Conservation (phyloP, 1,140 invertebrate genomes). For the Trichoplusia ni region DNA sequence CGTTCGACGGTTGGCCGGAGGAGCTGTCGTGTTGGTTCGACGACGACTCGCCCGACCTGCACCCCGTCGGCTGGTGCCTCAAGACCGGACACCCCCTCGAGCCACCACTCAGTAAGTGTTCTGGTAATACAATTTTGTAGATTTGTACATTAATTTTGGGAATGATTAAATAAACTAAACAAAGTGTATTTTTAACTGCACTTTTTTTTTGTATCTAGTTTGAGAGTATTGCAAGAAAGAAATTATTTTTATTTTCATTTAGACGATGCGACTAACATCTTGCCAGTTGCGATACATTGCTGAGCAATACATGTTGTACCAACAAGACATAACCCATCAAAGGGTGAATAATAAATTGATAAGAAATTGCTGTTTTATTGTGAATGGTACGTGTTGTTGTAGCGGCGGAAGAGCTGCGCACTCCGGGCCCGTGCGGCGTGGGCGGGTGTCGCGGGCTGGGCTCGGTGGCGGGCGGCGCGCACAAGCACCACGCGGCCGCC, state of each 20-base stretch:
- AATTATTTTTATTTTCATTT: no score
- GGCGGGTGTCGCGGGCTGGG: slow-evolving; percentile 91
- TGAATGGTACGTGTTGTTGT: neutral
- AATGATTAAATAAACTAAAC: no score
- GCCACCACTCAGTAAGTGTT: slow-evolving; percentile 89
- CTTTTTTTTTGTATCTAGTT: no score
- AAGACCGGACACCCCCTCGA: slow-evolving; percentile 94
- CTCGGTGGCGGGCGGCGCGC: slow-evolving; percentile 88
- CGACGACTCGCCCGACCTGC: slow-evolving; percentile 94
- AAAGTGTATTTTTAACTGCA: no score
- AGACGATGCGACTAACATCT: no score
- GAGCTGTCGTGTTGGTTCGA: slow-evolving; percentile 94
- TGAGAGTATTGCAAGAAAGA: no score
- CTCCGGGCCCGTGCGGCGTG: slow-evolving; percentile 86
- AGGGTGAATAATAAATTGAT: neutral
- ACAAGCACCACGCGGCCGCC: slow-evolving; percentile 88
- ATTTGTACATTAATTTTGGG: no score
- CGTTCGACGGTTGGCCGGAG: slow-evolving; percentile 95
- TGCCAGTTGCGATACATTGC: no score
- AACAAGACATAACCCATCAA: no score
- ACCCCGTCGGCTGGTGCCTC: slow-evolving; percentile 94
- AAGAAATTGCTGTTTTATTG: no score
- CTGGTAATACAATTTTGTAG: no score
- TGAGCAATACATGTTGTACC: no score
- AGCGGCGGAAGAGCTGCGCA: slow-evolving; percentile 82